A percentile compares a stretch with the other conserved stretches of the same genome.
These are phyloP conservation scores for Idaea dimidiata DNA, from an alignment of 2,888 invertebrate genomes.

Conservation along the genomic window DNA sequence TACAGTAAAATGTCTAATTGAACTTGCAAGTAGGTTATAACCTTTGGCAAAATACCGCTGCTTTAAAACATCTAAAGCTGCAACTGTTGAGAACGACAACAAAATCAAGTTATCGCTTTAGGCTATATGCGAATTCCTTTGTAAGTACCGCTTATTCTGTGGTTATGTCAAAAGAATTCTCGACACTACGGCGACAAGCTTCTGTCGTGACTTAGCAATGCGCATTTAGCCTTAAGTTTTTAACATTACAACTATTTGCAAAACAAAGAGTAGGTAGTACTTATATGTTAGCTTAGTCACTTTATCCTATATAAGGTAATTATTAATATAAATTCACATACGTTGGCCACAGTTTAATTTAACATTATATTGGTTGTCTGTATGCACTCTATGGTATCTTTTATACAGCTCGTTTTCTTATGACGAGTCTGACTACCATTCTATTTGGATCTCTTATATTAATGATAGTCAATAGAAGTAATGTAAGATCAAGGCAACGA, in stretches of 20 bases:
- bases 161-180: too few species aligned
- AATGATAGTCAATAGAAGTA: conserved; percentile 32
- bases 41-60: too few species aligned
- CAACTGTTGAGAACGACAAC: too few species aligned
- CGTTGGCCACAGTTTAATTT: neutral
- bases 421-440: neutral
- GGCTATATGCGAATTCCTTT: too few species aligned
- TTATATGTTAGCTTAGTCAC: neutral
- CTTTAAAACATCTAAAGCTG: too few species aligned
- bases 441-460: conserved; percentile 15
- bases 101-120: too few species aligned
- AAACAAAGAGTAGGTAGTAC: neutral
- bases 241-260: neutral
- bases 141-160: too few species aligned
- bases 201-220: too few species aligned
- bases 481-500: conserved; percentile 39
- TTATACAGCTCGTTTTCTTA: neutral
- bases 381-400: neutral
- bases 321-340: neutral
- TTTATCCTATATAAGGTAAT: neutral
- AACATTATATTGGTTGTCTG: neutral
- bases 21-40: too few species aligned
- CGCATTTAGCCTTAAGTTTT: too few species aligned
- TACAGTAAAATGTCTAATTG: too few species aligned
- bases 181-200: too few species aligned